Evolutionary conservation across 1,140 invertebrate species (phyloP), one percentile per base, ranked within the genome.

Genomic region (Thaumetopoea pityocampa): DNA sequence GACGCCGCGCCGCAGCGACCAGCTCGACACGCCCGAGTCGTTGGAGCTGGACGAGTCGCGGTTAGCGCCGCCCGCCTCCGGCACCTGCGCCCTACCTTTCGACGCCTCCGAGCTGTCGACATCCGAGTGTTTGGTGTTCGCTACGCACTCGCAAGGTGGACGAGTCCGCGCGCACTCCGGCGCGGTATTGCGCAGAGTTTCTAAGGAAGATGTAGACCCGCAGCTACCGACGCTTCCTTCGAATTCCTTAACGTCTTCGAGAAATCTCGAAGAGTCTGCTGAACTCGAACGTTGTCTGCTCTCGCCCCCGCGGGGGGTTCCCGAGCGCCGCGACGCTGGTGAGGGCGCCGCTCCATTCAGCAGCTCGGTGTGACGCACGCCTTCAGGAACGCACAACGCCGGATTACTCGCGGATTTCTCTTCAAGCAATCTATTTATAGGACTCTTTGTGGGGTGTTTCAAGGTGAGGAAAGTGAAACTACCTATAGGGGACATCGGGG

Each of bases 41-140:
- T 93, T 94, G 19, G 92, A 93, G 60, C 92, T 93, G 4, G 92
- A 92, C 0, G 93, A 94, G 56, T 93, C 92, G 8, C 93, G 80
- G 60, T 94, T 94, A n/a, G 90, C 89, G 8, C 86, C 87, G 11
- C 89, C 77, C 56, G 92, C 91, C 8, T 90, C 92, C 10, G 92
- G 91, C 5, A 92, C 91, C 3, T 51, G 50, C 1, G 50, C 44
- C 5, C 42, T 55, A 1, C 46, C 65, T 42, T 78, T 74, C 1
- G 71, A 76, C 9, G 74, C 71, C 30, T 73, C 74, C 3, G 74
- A 79, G 34, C 74, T 79, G 11, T 79, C 71, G 0, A 71, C 74
- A 19, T 76, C 74, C 2, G 71, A 76, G 26, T 69, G 69, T 14
- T 79, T 76, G 17, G 60, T 55, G 11, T 52, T 43, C 0, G 59